Evolutionary conservation across 2,888 invertebrate species (phyloP), one percentile per base, ranked within the genome.

Genomic region (Arge pagana): DNA sequence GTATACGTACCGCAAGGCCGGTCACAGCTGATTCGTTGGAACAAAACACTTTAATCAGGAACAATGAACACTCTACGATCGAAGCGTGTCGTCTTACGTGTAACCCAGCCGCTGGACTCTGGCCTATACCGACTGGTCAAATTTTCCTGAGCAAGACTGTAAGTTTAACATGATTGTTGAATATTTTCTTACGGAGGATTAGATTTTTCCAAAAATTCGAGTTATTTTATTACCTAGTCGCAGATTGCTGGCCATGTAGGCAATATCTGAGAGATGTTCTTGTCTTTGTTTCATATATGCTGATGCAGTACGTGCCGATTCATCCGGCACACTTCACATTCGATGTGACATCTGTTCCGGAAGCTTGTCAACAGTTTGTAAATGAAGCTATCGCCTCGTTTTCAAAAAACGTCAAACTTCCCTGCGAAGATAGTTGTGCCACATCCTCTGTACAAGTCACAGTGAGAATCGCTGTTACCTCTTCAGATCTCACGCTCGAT

Each of bases 401-500:
- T n/a, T 23, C 15, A 3, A 10, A 16, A 15, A 10, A 15, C 33
- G 23, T 15, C n/a, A 11, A 21, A 3, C n/a, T 24, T 4, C 30
- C 6, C 16, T 26, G 5, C 13, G 19, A 42, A 2, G 16, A 3
- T 2, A 4, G 23, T 4, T 13, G 3, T 11, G 7, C 2, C 19
- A 11, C 3, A n/a, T n/a, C n/a, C 19, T 2, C 8, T 1, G n/a
- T n/a, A n/a, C n/a, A n/a, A n/a, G 23, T 45, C 10, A 15, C n/a
- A 1, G 35, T 45, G 6, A 5, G 21, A 10, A 74, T 88, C 2
- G 78, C 77, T 0, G 79, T 87, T 2, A 76, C 73, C 42, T 79
- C 80, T 0, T 64, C 77, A 3, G 78, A 80, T 57, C 61, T 82
- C 3, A 66, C 73, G 0, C 78, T 89, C 6, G 80, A 81, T 58